A percentile compares a stretch with the other conserved stretches of the same genome.
Conservation (phyloP, 1,140 invertebrate species). For the Magallana gigas region DNA sequence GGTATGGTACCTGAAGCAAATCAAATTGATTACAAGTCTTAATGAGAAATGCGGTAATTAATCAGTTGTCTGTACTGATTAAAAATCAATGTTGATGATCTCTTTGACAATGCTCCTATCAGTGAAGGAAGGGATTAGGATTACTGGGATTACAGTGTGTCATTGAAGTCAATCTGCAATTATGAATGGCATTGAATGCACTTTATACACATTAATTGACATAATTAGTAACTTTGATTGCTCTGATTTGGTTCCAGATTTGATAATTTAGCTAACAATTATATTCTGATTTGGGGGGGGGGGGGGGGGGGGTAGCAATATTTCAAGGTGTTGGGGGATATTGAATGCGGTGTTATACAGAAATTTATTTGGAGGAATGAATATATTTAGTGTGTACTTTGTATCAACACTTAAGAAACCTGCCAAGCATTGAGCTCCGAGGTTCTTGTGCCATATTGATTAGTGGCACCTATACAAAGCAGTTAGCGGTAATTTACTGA, state of each 20-base stretch:
- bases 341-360: no score
- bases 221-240: no score
- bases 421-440: background rate
- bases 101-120: background rate
- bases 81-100: background rate
- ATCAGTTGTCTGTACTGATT: constrained; percentile 5
- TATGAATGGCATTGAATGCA: no score
- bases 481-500: constrained; percentile 7
- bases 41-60: background rate
- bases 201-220: no score
- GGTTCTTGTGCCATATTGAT: background rate
- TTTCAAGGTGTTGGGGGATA: no score
- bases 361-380: background rate
- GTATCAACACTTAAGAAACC: background rate
- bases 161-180: background rate
- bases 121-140: background rate
- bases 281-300: no score
- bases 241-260: no score
- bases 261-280: no score
- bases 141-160: background rate
- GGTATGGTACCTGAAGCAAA: background rate
- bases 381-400: background rate
- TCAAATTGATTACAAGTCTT: background rate
- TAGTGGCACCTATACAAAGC: background rate
- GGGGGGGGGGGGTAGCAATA: no score